These are phyloP conservation scores for Lepas anatifera DNA, from an alignment of 2,888 invertebrate genomes.

Conservation along the genomic window DNA sequence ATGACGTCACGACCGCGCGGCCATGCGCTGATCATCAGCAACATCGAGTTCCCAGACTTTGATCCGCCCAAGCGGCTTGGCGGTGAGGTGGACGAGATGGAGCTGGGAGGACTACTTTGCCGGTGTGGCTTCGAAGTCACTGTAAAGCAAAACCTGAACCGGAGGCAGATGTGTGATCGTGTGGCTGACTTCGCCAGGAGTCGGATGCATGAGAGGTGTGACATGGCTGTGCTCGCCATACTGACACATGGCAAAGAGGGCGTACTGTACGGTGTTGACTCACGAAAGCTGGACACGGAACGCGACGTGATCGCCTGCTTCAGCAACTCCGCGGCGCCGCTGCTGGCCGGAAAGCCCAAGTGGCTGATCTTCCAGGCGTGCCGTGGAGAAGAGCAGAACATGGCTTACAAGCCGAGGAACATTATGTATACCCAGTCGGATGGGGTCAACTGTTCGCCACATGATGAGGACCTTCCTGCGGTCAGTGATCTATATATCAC, in stretches of 20 bases:
- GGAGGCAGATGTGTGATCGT: background rate
- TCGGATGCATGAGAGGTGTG: background rate
- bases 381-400: background rate
- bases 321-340: background rate
- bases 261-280: background rate
- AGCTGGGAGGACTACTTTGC: background rate
- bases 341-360: conserved; percentile 3
- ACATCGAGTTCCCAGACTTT: background rate
- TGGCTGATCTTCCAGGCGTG: conserved; percentile 11
- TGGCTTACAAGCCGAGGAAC: too few relatives aligned
- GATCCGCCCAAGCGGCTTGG: background rate
- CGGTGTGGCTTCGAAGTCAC: background rate
- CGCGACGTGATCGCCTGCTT: conserved; percentile 2
- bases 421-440: too few relatives aligned
- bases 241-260: background rate
- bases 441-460: too few relatives aligned
- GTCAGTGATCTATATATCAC: background rate
- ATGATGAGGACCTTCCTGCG: too few relatives aligned
- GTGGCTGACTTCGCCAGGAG: background rate
- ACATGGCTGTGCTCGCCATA: background rate
- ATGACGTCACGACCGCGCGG: background rate
- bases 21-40: conserved; percentile 1
- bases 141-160: background rate
- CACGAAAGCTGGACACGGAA: background rate
- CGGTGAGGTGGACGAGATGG: background rate